phyloP scores from a whole-genome alignment of 2,888 invertebrate genomes.

The Protophormia terraenovae region DNA sequence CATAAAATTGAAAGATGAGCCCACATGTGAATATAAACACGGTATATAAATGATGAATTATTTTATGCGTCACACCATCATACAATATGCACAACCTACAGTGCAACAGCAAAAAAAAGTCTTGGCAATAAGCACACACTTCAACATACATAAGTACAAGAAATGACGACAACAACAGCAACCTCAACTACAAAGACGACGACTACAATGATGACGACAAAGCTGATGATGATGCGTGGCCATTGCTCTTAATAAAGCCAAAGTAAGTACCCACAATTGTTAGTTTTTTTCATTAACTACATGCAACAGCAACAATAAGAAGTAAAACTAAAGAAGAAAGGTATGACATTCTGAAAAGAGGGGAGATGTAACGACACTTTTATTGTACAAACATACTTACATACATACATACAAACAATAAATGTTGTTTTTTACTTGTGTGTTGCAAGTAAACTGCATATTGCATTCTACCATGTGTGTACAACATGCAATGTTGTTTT shows the following conservation, averaged over 20 bases:
- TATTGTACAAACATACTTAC: conserved; percentile 15
- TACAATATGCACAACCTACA: conserved; percentile 20
- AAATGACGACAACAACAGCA: background rate
- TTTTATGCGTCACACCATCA: conserved; percentile 50
- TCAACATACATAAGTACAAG: background rate
- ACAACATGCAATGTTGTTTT: conserved; percentile 57
- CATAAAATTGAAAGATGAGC: conserved; percentile 37
- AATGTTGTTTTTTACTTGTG: background rate
- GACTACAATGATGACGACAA: too few relatives aligned
- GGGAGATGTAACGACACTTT: conserved; percentile 31
- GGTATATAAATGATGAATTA: conserved; percentile 52
- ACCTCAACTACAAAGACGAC: background rate
- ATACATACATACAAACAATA: background rate
- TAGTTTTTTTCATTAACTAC: conserved; percentile 14
- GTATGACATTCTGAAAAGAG: conserved; percentile 38
- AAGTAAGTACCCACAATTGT: conserved; percentile 55
- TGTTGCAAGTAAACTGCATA: conserved; percentile 6
- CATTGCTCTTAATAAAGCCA: conserved; percentile 57
- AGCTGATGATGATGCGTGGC: conserved; percentile 51
- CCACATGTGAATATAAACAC: conserved; percentile 45
- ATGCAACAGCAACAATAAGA: conserved; percentile 17
- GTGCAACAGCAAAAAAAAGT: conserved; percentile 14
- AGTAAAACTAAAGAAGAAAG: background rate
- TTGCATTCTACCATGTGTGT: conserved; percentile 47
- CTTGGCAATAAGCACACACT: background rate